Base-by-base conservation (phyloP, 2,113 vertebrate species). In the Delphinus delphis region DNA sequence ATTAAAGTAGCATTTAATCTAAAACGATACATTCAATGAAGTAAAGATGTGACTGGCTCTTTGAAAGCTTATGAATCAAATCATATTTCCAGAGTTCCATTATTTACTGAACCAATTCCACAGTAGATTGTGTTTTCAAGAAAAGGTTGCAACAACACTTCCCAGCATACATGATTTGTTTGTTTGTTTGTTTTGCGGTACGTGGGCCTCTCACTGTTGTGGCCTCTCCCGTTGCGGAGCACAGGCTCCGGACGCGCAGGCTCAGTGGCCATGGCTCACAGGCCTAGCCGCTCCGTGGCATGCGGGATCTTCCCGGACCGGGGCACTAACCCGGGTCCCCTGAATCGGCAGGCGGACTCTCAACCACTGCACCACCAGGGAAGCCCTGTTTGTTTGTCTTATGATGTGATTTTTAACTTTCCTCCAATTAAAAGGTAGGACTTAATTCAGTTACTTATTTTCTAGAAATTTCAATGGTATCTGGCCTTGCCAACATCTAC, bases 1-100 rank as follows among this genome's bases (percentile, higher is more conserved):
- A 97, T 96, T 89, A 97, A 97, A 91, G 86, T 93, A 96, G 36
- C 74, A 87, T 94, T 95, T 76, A 97, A 95, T 47, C 25, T 85
- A 74, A 96, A 97, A 86, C 80, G 63, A 68, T 86, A 55, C 47
- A 77, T 55, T 84, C 60, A 86, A 31, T 87, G 91, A 95, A 87
- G 33, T 95, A 95, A 95, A 73, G 44, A 89, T 87, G 13, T 79
- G 41, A 62, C 38, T 63, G 21, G 8, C 44, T 96, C 70, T 92
- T 88, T 82, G 79, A 77, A 86, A 90, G 44, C 31, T 10, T 41
- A 58, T 47, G 8, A 79, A 63, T 83, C 60, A 23, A 91, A 85
- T 62, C 31, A 63, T 36, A 67, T 28, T 70, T 89, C 73, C 25
- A 85, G 80, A 95, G n/a, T 60, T 53, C 31, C 65, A 68, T 96